These are phyloP conservation scores for Anolis carolinensis DNA, from an alignment of 2,113 vertebrate species.

Conservation along the genomic window DNA sequence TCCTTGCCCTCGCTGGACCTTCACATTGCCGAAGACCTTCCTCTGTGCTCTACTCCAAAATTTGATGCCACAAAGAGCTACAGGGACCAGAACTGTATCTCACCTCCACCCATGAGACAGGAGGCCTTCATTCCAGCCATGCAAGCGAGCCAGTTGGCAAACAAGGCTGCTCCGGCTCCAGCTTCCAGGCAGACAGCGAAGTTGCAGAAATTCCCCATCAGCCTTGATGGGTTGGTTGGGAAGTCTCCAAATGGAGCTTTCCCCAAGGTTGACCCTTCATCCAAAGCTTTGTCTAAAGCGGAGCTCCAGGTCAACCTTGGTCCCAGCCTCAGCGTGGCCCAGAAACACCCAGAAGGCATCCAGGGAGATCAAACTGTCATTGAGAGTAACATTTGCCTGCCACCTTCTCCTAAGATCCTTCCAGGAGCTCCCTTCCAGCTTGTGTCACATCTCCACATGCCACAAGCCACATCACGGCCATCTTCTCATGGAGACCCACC, in stretches of 20 bases:
- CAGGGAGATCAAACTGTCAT: slow-evolving; percentile 40
- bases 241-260: slow-evolving; percentile 8
- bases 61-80: slow-evolving; percentile 62
- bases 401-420: slow-evolving; percentile 34
- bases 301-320: slow-evolving; percentile 56
- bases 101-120: slow-evolving; percentile 39
- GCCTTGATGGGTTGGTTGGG: slow-evolving; percentile 69
- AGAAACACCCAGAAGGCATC: slow-evolving; percentile 54
- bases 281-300: neutral
- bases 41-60: slow-evolving; percentile 60
- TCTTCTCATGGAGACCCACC: slow-evolving; percentile 35
- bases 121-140: slow-evolving; percentile 44
- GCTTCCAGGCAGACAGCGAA: slow-evolving; percentile 62
- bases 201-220: slow-evolving; percentile 75
- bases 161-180: slow-evolving; percentile 30
- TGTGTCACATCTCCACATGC: slow-evolving; percentile 67
- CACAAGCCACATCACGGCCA: slow-evolving; percentile 63
- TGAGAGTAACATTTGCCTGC: neutral
- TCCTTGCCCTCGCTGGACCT: slow-evolving; percentile 80
- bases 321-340: slow-evolving; percentile 41
- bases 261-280: neutral
- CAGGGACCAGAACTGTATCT: slow-evolving; percentile 13
- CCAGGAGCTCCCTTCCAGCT: slow-evolving; percentile 58
- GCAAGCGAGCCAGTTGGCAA: slow-evolving; percentile 9
- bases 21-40: slow-evolving; percentile 74